These are phyloP conservation scores for Argynnis bischoffii DNA, from an alignment of 2,888 invertebrate species.

Conservation along the genomic window DNA sequence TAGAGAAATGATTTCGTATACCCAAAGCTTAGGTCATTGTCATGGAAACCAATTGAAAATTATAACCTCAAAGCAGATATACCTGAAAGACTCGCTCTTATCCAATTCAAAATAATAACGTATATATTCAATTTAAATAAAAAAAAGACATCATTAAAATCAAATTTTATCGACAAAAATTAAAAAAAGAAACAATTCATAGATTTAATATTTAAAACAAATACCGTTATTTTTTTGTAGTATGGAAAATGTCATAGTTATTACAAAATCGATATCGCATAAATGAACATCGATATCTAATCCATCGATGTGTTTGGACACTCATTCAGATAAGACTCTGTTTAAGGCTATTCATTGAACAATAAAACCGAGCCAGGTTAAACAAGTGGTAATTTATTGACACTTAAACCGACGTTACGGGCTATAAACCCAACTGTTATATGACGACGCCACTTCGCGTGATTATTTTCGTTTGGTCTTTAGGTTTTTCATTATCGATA, in stretches of 20 bases:
- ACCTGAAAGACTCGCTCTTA: not conserved
- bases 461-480: conserved; percentile 74
- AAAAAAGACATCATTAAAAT: no score
- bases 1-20: conserved; percentile 43
- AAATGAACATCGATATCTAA: not conserved
- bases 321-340: conserved; percentile 12
- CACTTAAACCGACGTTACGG: conserved; percentile 66
- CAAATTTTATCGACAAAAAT: no score
- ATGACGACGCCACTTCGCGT: conserved; percentile 78
- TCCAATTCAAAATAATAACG: not conserved
- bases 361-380: conserved; percentile 46
- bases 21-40: conserved; percentile 58
- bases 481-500: conserved; percentile 55
- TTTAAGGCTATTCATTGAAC: conserved; percentile 31
- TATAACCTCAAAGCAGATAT: not conserved
- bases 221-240: no score
- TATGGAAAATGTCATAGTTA: no score
- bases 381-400: conserved; percentile 74
- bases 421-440: conserved; percentile 71
- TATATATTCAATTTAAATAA: no score
- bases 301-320: not conserved
- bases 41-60: conserved; percentile 31
- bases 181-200: no score
- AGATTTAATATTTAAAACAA: no score
- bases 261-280: not conserved